Evolutionary conservation across 2,113 vertebrate species (phyloP).

Genomic region (Elachura formosa): DNA sequence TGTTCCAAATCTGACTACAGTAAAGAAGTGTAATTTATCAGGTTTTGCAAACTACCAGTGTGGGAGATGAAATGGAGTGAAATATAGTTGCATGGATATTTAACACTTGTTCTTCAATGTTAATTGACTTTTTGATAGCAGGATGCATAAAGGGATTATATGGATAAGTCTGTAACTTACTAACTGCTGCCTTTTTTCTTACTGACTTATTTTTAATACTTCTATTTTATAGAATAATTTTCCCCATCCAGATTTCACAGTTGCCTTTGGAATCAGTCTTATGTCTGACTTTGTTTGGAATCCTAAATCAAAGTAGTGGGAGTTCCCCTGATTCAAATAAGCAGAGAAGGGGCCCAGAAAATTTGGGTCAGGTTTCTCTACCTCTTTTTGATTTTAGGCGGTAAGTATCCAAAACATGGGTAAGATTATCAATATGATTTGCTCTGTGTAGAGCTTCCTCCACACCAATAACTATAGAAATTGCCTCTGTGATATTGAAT

Average conservation of each 20-base stretch:
- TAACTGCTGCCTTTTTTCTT: conserved; percentile 19
- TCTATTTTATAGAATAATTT: conserved; percentile 83
- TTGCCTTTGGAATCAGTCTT: conserved; percentile 91
- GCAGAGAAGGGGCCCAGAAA: conserved; percentile 89
- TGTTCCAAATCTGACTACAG: neutral
- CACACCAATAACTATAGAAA: neutral
- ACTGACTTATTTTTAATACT: conserved; percentile 16
- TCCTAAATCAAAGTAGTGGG: conserved; percentile 87
- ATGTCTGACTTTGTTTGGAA: conserved; percentile 85
- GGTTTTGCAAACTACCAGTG: neutral
- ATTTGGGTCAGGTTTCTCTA: conserved; percentile 88
- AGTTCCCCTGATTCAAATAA: conserved; percentile 95
- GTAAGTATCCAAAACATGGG: conserved; percentile 68
- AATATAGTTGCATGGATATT: neutral
- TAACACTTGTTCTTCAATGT: neutral
- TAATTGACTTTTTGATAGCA: neutral
- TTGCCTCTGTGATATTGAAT: neutral
- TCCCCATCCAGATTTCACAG: conserved; percentile 91
- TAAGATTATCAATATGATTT: neutral
- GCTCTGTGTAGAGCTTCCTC: neutral
- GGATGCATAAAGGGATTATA: neutral
- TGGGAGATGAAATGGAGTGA: neutral
- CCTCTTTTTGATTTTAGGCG: conserved; percentile 92
- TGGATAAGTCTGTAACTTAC: neutral
- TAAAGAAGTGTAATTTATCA: neutral